A percentile compares a stretch with the other conserved stretches of the same genome.
These are phyloP conservation scores for Ophioderma brevispina DNA, from an alignment of 35 echinoderm and acorn worm species.

Conservation along the genomic window DNA sequence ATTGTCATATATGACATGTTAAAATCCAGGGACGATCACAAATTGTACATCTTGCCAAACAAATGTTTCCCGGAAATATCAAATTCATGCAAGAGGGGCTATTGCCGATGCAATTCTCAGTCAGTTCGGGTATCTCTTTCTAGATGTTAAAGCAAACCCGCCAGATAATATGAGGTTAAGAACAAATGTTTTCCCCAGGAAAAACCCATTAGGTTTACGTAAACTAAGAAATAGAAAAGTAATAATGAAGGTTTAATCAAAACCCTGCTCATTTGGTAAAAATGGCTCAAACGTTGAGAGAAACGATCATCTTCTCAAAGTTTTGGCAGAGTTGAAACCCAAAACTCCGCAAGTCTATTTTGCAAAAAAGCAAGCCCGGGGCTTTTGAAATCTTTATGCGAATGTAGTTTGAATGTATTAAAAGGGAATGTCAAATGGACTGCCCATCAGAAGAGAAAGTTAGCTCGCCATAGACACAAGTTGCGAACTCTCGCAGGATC, in stretches of 20 bases:
- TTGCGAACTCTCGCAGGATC: slow-evolving; percentile 37
- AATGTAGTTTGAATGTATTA: slow-evolving; percentile 69
- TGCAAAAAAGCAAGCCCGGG: slow-evolving; percentile 48
- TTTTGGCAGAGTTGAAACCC: slow-evolving; percentile 49
- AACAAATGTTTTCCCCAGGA: slow-evolving; percentile 50
- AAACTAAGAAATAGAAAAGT: slow-evolving; percentile 14
- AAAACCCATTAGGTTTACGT: slow-evolving; percentile 9
- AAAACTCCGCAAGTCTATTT: slow-evolving; percentile 42
- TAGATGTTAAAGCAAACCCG: slow-evolving; percentile 71
- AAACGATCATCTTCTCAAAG: slow-evolving; percentile 43
- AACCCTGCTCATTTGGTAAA: slow-evolving; percentile 17
- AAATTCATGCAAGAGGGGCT: slow-evolving; percentile 40
- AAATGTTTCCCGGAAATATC: slow-evolving; percentile 44
- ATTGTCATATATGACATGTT: slow-evolving; percentile 57
- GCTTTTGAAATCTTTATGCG: slow-evolving; percentile 46
- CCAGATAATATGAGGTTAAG: slow-evolving; percentile 42
- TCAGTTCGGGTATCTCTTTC: slow-evolving; percentile 58
- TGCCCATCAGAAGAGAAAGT: slow-evolving; percentile 53
- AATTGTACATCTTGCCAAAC: slow-evolving; percentile 63
- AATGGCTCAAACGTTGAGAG: slow-evolving; percentile 48
- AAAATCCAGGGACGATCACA: slow-evolving; percentile 63
- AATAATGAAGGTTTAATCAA: background rate
- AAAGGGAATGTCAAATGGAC: slow-evolving; percentile 56
- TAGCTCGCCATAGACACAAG: slow-evolving; percentile 68
- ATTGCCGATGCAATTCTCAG: slow-evolving; percentile 25